Conservation (phyloP, 2,888 invertebrate genomes). For the Amphipyra berbera region DNA sequence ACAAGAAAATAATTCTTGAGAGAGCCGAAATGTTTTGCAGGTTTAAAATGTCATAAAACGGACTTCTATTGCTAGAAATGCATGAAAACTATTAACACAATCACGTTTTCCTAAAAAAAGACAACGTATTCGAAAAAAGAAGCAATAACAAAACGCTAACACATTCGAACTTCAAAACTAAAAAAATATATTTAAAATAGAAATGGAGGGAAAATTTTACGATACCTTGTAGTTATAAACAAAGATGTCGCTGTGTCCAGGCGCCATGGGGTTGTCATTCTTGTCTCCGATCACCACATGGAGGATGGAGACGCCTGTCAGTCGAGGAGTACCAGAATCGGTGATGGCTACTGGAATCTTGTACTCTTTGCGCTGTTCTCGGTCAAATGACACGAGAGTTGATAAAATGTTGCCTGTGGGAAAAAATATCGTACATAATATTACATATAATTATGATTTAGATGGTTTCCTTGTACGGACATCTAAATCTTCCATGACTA, state of each 20-base stretch:
- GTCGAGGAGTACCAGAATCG: conserved; percentile 94
- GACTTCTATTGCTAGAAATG: not conserved
- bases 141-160: conserved; percentile 1
- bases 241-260: conserved; percentile 96
- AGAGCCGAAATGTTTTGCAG: not conserved
- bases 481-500: conserved; percentile 14
- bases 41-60: not conserved
- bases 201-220: conserved; percentile 7
- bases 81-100: not conserved
- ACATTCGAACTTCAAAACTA: conserved; percentile 16
- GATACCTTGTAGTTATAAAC: conserved; percentile 97
- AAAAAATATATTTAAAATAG: conserved; percentile 1
- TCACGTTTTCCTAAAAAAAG: not conserved
- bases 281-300: conserved; percentile 97
- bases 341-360: conserved; percentile 96
- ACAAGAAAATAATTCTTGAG: conserved; percentile 11
- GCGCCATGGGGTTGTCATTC: conserved; percentile 97
- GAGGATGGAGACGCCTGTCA: conserved; percentile 95
- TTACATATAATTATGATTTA: too few relatives aligned
- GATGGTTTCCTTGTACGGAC: not conserved
- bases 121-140: conserved; percentile 4
- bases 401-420: conserved; percentile 90
- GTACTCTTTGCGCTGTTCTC: conserved; percentile 96
- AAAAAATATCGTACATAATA: conserved; percentile 8
- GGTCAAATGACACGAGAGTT: conserved; percentile 94